Conservation (phyloP, 2,797 vertebrate species). For the Cephalopachus bancanus region DNA sequence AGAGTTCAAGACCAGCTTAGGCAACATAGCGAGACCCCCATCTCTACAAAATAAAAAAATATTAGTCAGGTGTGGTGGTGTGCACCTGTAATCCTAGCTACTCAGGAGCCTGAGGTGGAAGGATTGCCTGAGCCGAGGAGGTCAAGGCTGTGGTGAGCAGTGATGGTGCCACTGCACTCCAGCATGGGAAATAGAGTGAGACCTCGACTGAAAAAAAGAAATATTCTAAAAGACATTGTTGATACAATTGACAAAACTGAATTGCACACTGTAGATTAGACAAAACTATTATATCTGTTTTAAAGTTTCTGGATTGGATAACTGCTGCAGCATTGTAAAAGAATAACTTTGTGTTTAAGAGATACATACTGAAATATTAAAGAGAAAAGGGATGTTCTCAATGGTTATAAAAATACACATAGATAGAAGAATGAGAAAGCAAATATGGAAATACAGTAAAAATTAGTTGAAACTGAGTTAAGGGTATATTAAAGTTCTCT, state of each 20-base stretch:
- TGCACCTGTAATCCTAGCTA: too few species aligned
- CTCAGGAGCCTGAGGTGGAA: too few species aligned
- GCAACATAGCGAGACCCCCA: too few species aligned
- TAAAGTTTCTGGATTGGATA: slow-evolving; percentile 37
- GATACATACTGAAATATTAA: background rate
- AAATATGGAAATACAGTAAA: background rate
- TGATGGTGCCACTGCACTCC: too few species aligned
- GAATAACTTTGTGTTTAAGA: slow-evolving; percentile 9
- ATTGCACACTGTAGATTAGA: background rate
- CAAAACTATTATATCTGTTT: slow-evolving; percentile 33
- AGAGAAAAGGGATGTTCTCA: background rate
- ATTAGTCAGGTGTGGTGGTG: too few species aligned
- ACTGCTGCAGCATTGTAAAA: background rate
- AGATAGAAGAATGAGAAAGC: background rate
- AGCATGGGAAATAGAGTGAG: too few species aligned
- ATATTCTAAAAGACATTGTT: background rate
- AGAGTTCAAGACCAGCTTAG: too few species aligned
- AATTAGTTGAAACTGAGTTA: background rate
- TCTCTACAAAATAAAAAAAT: too few species aligned
- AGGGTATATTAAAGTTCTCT: background rate
- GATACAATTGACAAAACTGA: background rate
- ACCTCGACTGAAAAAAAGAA: background rate
- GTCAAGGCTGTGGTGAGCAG: too few species aligned
- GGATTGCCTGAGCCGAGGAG: too few species aligned
- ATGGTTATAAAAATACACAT: background rate